These are phyloP conservation scores for Brachylomia viminalis DNA, from an alignment of 2,888 invertebrate genomes.

Conservation along the genomic window DNA sequence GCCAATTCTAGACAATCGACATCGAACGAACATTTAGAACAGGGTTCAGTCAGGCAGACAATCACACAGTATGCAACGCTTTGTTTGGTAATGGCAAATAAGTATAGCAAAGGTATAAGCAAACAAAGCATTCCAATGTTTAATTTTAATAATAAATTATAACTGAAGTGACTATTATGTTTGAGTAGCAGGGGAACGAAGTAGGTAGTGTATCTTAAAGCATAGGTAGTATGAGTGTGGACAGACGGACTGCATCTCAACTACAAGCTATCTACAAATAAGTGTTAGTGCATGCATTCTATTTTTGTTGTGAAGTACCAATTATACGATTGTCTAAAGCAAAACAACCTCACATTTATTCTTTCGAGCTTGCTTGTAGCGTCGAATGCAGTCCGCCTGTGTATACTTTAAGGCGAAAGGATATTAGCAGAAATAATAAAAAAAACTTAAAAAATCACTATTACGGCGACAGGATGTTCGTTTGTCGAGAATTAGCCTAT, in stretches of 20 bases:
- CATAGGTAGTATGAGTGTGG: conserved; percentile 29
- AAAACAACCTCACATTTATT: conserved; percentile 1
- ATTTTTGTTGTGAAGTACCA: conserved; percentile 2
- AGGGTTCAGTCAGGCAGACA: conserved; percentile 70
- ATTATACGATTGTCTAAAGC: conserved; percentile 21
- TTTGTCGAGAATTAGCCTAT: conserved; percentile 89
- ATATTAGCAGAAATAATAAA: conserved; percentile 35
- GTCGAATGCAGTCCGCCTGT: conserved; percentile 36
- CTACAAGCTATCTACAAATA: conserved; percentile 21
- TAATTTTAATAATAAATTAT: conserved; percentile 74
- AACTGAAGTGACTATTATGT: conserved; percentile 89
- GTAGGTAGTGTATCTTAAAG: conserved; percentile 37
- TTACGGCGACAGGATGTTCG: conserved; percentile 71
- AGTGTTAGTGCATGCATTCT: conserved; percentile 27
- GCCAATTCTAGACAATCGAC: conserved; percentile 93
- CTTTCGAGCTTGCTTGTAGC: conserved; percentile 2
- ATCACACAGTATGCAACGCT: conserved; percentile 68
- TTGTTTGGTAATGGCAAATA: conserved; percentile 61
- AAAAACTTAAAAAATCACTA: not conserved
- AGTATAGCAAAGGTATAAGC: conserved; percentile 37
- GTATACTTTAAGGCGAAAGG: conserved; percentile 14
- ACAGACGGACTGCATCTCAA: conserved; percentile 34
- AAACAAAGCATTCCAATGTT: conserved; percentile 77
- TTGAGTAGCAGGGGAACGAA: conserved; percentile 74
- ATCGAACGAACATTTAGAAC: conserved; percentile 86